Percentiles rank a stretch among this genome's conserved stretches.
Evolutionary conservation across 1,140 invertebrate genomes (phyloP).

Genomic region (Apis dorsata): DNA sequence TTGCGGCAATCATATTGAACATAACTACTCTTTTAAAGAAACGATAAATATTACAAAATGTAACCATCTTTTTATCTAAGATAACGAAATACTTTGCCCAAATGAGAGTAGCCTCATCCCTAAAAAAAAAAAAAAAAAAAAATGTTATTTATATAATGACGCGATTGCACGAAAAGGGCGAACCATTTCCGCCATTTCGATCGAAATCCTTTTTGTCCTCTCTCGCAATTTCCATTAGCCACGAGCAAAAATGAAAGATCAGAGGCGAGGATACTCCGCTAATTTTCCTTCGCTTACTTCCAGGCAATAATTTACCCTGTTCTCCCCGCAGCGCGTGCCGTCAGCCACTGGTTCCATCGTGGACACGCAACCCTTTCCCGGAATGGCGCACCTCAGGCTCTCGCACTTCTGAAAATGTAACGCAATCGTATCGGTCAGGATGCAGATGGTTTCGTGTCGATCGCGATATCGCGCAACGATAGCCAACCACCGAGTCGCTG

Average conservation of each 20-base stretch:
- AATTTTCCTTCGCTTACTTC: conserved; percentile 45
- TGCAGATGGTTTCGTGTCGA: conserved; percentile 33
- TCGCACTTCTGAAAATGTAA: conserved; percentile 73
- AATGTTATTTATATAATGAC: no score
- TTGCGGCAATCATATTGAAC: no score
- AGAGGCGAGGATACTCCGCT: background rate
- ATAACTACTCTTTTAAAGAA: no score
- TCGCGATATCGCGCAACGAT: conserved; percentile 50
- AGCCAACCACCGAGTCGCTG: conserved; percentile 2
- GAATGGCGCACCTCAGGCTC: conserved; percentile 81
- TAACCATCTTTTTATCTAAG: background rate
- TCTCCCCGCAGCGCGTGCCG: conserved; percentile 82
- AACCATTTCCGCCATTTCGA: background rate
- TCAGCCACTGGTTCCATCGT: conserved; percentile 81
- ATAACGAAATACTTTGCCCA: background rate
- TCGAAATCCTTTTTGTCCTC: background rate
- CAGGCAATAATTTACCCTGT: conserved; percentile 64
- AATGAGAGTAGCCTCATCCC: no score
- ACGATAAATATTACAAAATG: no score
- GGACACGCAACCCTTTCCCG: conserved; percentile 78
- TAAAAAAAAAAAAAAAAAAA: no score
- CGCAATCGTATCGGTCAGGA: conserved; percentile 18
- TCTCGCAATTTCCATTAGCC: conserved; percentile 13
- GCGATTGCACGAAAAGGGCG: no score
- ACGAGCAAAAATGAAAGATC: background rate